A percentile compares a stretch with the other conserved stretches of the same genome.
These are phyloP conservation scores for Dryococelus australis DNA, from an alignment of 2,888 invertebrate genomes.

Conservation along the genomic window DNA sequence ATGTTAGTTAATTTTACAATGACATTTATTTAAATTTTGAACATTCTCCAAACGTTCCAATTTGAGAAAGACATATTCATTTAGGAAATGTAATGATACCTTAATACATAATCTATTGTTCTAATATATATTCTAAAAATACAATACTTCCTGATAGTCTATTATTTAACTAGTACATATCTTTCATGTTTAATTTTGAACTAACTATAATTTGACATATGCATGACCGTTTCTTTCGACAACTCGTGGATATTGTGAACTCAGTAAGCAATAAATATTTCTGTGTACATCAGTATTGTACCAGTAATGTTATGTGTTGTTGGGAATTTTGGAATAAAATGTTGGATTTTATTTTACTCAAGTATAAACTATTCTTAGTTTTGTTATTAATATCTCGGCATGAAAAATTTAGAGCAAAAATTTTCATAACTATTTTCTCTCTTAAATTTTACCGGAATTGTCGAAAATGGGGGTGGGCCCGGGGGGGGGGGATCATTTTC, in stretches of 20 bases:
- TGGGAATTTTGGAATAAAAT: neutral
- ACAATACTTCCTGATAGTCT: neutral
- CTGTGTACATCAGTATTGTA: neutral
- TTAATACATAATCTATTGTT: neutral
- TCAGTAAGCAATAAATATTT: neutral
- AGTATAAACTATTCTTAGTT: too few species aligned
- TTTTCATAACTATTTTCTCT: too few species aligned
- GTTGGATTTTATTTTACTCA: neutral
- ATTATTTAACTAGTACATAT: neutral
- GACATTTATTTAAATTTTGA: neutral
- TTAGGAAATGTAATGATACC: neutral
- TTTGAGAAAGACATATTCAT: neutral
- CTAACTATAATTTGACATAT: neutral
- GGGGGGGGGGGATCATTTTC: too few species aligned
- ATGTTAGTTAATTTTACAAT: too few species aligned
- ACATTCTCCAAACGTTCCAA: neutral
- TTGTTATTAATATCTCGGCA: too few species aligned
- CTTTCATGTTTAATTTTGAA: neutral
- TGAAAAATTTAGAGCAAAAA: too few species aligned
- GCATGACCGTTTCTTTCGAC: neutral
- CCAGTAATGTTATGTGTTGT: neutral
- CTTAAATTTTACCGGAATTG: too few species aligned
- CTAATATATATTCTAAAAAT: neutral
- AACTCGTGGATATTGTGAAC: neutral
- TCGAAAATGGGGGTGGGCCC: too few species aligned